Percentiles rank a stretch among this genome's conserved stretches.
Conservation (phyloP, 2,797 vertebrate species). For the Myiothlypis coronata region DNA sequence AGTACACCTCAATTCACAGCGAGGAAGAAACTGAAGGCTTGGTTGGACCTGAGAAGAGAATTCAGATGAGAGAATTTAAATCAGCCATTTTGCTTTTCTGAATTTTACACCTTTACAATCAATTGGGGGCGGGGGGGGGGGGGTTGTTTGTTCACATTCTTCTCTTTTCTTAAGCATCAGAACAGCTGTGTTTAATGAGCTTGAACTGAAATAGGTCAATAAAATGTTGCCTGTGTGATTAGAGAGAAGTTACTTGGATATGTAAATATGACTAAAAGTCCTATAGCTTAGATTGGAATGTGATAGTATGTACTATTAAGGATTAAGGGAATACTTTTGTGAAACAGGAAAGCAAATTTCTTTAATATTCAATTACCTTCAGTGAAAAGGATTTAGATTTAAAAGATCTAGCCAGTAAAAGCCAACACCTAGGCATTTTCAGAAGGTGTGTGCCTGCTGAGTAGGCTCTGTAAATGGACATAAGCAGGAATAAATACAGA, state of each 20-base stretch:
- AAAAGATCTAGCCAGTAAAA: not conserved
- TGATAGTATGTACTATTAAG: not conserved
- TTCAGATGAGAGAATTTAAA: not conserved
- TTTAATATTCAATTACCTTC: not conserved
- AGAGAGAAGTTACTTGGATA: not conserved
- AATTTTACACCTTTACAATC: not conserved
- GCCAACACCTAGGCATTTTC: not conserved
- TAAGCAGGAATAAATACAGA: not conserved
- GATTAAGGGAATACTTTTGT: not conserved
- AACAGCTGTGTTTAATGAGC: slow-evolving; percentile 24
- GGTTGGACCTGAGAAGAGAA: not conserved
- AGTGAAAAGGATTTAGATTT: not conserved
- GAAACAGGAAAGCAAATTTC: not conserved
- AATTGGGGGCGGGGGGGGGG: not conserved
- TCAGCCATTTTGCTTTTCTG: not conserved
- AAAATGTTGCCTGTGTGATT: slow-evolving; percentile 15
- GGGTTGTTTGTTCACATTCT: not conserved
- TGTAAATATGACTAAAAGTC: not conserved
- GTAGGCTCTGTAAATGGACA: not conserved
- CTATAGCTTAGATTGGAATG: not conserved
- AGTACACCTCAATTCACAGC: fast-evolving
- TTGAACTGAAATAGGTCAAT: slow-evolving; percentile 18
- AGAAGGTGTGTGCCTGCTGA: not conserved
- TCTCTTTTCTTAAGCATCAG: not conserved
- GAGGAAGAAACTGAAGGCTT: not conserved